phyloP scores from a whole-genome alignment of 1,140 invertebrate species.

The Camponotus floridanus region DNA sequence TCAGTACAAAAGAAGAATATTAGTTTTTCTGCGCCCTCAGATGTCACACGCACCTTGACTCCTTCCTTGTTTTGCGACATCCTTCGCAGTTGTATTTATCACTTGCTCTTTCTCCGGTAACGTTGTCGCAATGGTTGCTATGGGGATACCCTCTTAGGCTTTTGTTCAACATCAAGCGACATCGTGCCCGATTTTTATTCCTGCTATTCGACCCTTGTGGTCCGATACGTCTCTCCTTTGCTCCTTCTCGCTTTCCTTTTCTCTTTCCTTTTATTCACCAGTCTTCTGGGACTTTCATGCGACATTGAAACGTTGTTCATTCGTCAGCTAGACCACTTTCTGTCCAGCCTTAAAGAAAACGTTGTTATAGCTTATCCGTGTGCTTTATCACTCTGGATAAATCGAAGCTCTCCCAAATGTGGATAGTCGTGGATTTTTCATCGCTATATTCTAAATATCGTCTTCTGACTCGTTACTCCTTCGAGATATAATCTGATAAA shows the following conservation, averaged over 20 bases:
- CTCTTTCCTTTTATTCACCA: not conserved
- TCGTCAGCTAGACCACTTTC: slow-evolving; percentile 35
- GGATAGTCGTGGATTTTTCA: not conserved
- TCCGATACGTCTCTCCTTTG: not conserved
- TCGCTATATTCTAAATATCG: not conserved
- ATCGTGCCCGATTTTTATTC: slow-evolving; percentile 53
- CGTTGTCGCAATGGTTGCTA: slow-evolving; percentile 65
- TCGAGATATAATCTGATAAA: not conserved
- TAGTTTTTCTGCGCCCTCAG: slow-evolving; percentile 23
- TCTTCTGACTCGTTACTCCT: not conserved
- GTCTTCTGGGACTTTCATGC: slow-evolving; percentile 24
- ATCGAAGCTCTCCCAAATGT: not conserved
- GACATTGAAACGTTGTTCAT: slow-evolving; percentile 51
- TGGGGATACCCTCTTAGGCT: slow-evolving; percentile 59
- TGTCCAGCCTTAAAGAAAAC: slow-evolving; percentile 23
- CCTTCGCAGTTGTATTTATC: not conserved
- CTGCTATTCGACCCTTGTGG: slow-evolving; percentile 12
- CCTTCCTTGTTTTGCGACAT: slow-evolving; percentile 4
- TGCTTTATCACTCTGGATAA: slow-evolving; percentile 40
- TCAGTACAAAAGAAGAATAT: slow-evolving; percentile 47
- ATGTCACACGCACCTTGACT: slow-evolving; percentile 21
- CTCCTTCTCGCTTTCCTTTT: not conserved
- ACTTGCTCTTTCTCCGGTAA: slow-evolving; percentile 18
- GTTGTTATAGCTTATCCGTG: slow-evolving; percentile 35
- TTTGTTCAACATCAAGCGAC: slow-evolving; percentile 52